Evolutionary conservation across 2,113 vertebrate species (phyloP).

Genomic region (Tinamus guttatus): DNA sequence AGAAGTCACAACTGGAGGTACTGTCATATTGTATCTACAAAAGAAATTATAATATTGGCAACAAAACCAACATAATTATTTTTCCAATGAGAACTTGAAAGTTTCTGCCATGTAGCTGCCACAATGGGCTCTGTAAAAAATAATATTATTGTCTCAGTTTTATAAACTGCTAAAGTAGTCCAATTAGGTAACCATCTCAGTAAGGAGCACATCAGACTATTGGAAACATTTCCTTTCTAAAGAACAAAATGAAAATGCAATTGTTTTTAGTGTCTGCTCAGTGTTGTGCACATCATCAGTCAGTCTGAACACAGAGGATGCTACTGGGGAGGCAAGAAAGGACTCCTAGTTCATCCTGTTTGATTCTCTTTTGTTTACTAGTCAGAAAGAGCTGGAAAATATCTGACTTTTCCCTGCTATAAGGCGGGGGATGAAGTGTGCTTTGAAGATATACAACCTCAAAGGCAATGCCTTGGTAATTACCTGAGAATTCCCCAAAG

Average conservation of each 20-base stretch:
- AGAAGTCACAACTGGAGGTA: neutral
- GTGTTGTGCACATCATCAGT: neutral
- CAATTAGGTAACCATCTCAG: neutral
- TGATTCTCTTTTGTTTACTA: neutral
- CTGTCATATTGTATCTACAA: neutral
- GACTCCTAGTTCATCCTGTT: neutral
- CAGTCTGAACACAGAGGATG: neutral
- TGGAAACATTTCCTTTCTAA: neutral
- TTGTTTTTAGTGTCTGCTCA: neutral
- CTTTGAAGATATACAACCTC: neutral
- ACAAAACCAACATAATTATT: neutral
- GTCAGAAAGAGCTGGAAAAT: neutral
- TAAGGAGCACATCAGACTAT: neutral
- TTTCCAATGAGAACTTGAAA: neutral
- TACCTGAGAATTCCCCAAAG: neutral
- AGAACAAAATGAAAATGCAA: neutral
- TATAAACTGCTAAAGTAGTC: neutral
- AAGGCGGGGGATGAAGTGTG: neutral
- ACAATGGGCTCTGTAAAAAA: neutral
- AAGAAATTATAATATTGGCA: neutral
- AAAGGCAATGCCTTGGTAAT: neutral
- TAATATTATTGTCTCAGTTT: neutral
- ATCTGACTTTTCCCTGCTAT: neutral
- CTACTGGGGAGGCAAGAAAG: neutral
- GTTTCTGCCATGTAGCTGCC: neutral